These are phyloP conservation scores for Eupithecia inturbata DNA, from an alignment of 2,888 invertebrate species.

Conservation along the genomic window DNA sequence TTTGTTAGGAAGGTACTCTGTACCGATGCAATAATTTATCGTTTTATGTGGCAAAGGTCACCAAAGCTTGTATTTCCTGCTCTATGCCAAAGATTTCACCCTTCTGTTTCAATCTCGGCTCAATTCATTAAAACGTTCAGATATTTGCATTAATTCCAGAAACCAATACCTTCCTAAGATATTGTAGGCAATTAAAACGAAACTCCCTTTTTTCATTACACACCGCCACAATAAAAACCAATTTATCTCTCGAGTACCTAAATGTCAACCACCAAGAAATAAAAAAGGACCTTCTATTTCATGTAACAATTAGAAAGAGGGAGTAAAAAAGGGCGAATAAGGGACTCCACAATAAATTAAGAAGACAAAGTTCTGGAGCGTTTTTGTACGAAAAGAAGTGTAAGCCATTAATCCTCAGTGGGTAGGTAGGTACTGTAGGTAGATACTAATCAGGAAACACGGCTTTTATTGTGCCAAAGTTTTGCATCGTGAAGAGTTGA, in stretches of 20 bases:
- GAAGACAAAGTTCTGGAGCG: constrained; percentile 63
- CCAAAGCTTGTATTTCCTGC: background rate
- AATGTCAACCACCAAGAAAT: constrained; percentile 60
- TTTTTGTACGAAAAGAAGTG: constrained; percentile 54
- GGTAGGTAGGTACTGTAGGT: constrained; percentile 27
- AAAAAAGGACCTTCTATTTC: constrained; percentile 58
- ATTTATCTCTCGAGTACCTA: constrained; percentile 51
- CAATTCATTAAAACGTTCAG: constrained; percentile 48
- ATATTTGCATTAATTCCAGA: constrained; percentile 38
- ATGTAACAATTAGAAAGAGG: constrained; percentile 66
- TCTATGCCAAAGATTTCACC: background rate
- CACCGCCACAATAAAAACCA: constrained; percentile 40
- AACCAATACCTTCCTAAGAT: constrained; percentile 14
- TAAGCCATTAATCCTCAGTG: constrained; percentile 59
- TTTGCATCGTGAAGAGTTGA: constrained; percentile 46
- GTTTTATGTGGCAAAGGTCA: too few relatives aligned
- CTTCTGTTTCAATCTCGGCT: background rate
- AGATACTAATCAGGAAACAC: constrained; percentile 60
- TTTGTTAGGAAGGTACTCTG: too few relatives aligned
- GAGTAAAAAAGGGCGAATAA: constrained; percentile 55
- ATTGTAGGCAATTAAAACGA: constrained; percentile 25
- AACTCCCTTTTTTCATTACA: constrained; percentile 37
- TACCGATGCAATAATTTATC: background rate
- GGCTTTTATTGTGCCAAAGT: constrained; percentile 57
- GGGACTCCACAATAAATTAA: constrained; percentile 65